These are phyloP conservation scores for Darevskia nairensis DNA, from an alignment of 2,797 vertebrate genomes.

Conservation along the genomic window DNA sequence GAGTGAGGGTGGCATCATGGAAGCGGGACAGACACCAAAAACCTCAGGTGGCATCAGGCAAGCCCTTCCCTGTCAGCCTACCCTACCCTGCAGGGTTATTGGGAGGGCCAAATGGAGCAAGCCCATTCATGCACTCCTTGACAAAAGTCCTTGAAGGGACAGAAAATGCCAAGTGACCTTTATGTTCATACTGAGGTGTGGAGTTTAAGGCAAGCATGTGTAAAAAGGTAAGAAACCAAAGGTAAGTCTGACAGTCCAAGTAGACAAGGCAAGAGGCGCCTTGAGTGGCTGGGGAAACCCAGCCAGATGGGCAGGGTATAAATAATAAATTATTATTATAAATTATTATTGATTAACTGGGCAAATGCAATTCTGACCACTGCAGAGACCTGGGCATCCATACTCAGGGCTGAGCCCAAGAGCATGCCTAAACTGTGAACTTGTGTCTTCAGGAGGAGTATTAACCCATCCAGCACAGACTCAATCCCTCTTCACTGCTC, in stretches of 20 bases:
- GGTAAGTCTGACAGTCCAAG: not conserved
- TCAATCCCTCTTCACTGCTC: too few species aligned
- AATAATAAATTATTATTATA: too few species aligned
- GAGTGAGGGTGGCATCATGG: not conserved
- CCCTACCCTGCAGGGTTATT: not conserved
- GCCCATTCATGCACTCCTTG: not conserved
- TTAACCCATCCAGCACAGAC: too few species aligned
- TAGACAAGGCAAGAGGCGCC: not conserved
- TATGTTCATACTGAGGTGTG: not conserved
- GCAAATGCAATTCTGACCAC: too few species aligned
- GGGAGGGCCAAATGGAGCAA: not conserved
- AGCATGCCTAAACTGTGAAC: too few species aligned
- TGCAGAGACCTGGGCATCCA: too few species aligned
- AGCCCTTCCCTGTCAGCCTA: not conserved
- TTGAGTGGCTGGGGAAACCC: too few species aligned
- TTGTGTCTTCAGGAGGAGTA: too few species aligned
- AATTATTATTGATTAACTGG: too few species aligned
- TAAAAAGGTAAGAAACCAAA: not conserved
- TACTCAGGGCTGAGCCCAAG: too few species aligned
- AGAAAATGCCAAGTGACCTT: not conserved
- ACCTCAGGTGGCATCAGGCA: not conserved
- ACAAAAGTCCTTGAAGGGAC: not conserved
- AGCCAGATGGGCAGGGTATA: too few species aligned
- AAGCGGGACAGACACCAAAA: not conserved
- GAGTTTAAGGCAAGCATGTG: not conserved